Base-by-base conservation (phyloP, 2,797 vertebrate species). In the Anisognathus igniventris region DNA sequence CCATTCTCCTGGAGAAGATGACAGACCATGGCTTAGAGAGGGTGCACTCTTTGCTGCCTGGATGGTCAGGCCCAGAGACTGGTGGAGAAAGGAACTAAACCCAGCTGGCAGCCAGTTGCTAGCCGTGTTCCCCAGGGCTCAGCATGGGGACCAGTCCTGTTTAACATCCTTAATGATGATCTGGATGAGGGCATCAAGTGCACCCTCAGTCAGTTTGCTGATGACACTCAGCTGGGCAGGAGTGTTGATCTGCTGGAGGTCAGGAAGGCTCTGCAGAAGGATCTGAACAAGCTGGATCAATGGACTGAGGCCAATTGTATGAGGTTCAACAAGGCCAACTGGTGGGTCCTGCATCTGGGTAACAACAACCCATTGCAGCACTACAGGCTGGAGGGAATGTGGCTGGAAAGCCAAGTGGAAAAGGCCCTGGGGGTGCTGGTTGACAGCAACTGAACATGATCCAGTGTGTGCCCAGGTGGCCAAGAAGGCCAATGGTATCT, bases 31-130 rank as follows among this genome's bases (percentile, higher is more conserved):
- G 20, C 16, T 56, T 18, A 54, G 42, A 75, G 42, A 62, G 20
- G 20, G 37, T 33, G 24, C 28, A 44, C 20, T 50, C 57, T 42
- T 67, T 44, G 22, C 42, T 33, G 37, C 14, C 28, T 57, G 18
- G n/a, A 70, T 39, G 21, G 12, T n/a, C 12, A 44, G 44, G 8
- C 8, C 18, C 24, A 64, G 14, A 62, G 24, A 45, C 10, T 39
- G 44, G 5, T 64, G 24, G 24, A 50, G 24, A 57, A 70, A 45
- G 25, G 21, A 76, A 45, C 50, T 51, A 64, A 83, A 70, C 12
- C 20, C n/a, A 50, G 5, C 3, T 18, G 10, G 9, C 1, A 2
- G 37, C 5, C 3, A 2, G 14, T 39, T 48, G 44, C 23, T 44
- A 57, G 17, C 4, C 1, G 44, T 64, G 37, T 9, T 44, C 17